Evolutionary conservation across 2,888 invertebrate species (phyloP).

Genomic region (Brachyopa scutellaris): DNA sequence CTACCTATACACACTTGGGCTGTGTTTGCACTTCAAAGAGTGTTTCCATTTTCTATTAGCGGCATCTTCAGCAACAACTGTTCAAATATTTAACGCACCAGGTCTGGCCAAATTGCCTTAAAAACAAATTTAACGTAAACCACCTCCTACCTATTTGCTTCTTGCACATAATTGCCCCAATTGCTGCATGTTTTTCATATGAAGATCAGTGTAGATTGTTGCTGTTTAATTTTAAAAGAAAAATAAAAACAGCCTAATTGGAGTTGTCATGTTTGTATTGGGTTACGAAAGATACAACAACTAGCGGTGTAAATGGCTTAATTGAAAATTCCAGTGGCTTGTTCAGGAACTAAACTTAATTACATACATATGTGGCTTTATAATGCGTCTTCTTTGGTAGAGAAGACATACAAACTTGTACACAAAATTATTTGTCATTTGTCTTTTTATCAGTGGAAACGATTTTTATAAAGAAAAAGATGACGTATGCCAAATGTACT

Average conservation of each 20-base stretch:
- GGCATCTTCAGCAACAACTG: constrained; percentile 37
- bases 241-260: constrained; percentile 29
- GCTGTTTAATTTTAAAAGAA: not conserved
- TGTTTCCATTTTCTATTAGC: constrained; percentile 30
- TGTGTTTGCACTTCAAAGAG: constrained; percentile 52
- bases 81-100: constrained; percentile 49
- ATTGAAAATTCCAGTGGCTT: constrained; percentile 54
- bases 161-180: constrained; percentile 14
- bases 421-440: not conserved
- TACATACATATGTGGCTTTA: constrained; percentile 6
- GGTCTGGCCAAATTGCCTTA: constrained; percentile 3
- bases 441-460: constrained; percentile 14
- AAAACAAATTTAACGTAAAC: not conserved
- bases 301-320: constrained; percentile 45
- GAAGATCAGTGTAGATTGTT: not conserved
- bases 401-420: not conserved
- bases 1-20: constrained; percentile 11
- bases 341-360: constrained; percentile 38
- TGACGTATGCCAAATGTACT: constrained; percentile 17
- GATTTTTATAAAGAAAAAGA: not conserved
- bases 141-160: not conserved
- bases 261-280: constrained; percentile 11
- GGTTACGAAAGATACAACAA: constrained; percentile 28
- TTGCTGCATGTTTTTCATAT: not conserved
- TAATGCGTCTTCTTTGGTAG: not conserved